Base-by-base conservation (phyloP, 2,797 vertebrate genomes). In the Otus scops region DNA sequence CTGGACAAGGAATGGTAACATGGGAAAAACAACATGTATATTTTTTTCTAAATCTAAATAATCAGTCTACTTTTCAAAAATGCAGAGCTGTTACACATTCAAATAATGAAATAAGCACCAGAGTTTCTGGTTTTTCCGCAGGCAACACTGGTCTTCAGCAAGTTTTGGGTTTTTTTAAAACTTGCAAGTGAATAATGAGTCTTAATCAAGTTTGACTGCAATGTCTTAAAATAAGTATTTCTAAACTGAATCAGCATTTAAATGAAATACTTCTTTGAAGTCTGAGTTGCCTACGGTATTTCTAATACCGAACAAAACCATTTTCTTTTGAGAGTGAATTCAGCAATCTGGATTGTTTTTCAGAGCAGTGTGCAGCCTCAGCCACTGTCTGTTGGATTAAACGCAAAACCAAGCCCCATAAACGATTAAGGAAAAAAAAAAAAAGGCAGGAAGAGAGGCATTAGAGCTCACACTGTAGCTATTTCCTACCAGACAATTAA, bases 101-200 rank as follows among this genome's bases (percentile, higher is more conserved):
- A 90, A 83, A 83, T 77, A 68, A 76, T 8, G 20, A 93, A 87
- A 68, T 53, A 77, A 54, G 75, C 54, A 89, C 92, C 24, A 85
- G 89, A 60, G 71, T 91, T 95, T 90, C 94, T 88, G 90, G 67
- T 91, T 95, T 94, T 91, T 68, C 93, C 64, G 83, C 75, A 71
- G 45, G 76, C 0, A 0, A 41, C 74, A 68, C 3, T 7, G 1
- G 24, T 14, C 76, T 93, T 92, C 41, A 30, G 30, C 70, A 82
- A 90, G 39, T 11, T 59, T 43, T 18, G 41, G 24, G 5, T 74
- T 41, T 89, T 84, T 79, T 74, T 4, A 13, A 75, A 75, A 86
- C 26, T 67, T 2, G 0, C 13, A 79, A 60, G 32, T 26, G 27
- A 93, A 76, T 82, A 84, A 89, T 32, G 11, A 79, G 5, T 56